Base-by-base conservation (phyloP, 1,140 invertebrate genomes). In the Lasioglossum albipes region DNA sequence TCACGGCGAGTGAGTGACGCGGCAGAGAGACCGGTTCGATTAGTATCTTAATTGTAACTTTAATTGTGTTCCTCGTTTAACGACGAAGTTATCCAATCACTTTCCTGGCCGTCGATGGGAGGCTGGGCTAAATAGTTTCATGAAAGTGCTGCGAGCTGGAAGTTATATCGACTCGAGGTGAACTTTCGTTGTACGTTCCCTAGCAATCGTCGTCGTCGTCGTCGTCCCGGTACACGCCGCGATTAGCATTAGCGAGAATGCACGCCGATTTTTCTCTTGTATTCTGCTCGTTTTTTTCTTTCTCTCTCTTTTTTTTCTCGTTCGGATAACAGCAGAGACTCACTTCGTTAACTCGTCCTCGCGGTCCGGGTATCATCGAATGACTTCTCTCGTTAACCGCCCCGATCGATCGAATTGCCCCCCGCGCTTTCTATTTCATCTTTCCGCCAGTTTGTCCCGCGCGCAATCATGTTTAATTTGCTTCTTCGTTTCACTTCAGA, bases 41-140 rank as follows among this genome's bases (percentile, higher is more conserved):
- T 69, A 69, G 72, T 75, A 75, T 80, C 79, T 80, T 75, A 75
- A 80, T 80, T 75, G 72, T 80, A 75, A 75, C 73, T 80, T 80
- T 80, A 80, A 80, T 80, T 69, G 79, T 75, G 79, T 80, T 80
- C 73, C 72, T 69, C 79, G 72, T 80, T 80, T 80, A 75, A 73
- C 72, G 79, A 79, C 77, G 36, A 79, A 79, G 70, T 80, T 80
- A 80, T 80, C 79, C 79, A 80, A 80, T 80, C 79, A 69, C 79
- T 79, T 79, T 79, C 73, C 57, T 69, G 79, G 79, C 65, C 79
- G 79, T 75, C 79, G 72, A 80, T 80, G 79, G 72, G 72, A 75
- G 75, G 77, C 73, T 20, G 52, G 71, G 70, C 79, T 80, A 75
- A 80, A 80, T 75, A 80, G 72, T 75, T 80, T 75, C 72, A 61